A percentile compares a stretch with the other conserved stretches of the same genome.
Conservation (phyloP, 2,113 vertebrate species). For the Melozone crissalis region DNA sequence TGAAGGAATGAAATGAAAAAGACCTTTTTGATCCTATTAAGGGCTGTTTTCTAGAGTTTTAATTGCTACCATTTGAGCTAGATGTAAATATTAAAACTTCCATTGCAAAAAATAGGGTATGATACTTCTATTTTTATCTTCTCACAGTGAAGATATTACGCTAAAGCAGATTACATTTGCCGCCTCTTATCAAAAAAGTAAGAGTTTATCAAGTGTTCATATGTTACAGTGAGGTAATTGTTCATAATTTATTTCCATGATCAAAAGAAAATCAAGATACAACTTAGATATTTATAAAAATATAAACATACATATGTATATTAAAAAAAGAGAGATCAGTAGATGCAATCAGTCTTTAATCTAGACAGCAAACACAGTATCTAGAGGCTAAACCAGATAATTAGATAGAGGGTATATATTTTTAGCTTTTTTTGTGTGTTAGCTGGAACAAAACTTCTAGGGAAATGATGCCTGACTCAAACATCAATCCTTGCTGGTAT, state of each 20-base stretch:
- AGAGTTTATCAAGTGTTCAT: neutral
- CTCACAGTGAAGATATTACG: neutral
- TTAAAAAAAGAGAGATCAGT: neutral
- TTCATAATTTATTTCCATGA: neutral
- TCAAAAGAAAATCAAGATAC: neutral
- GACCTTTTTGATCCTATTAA: neutral
- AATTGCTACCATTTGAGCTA: neutral
- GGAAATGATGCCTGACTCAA: neutral
- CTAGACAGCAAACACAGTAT: neutral
- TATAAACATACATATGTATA: neutral
- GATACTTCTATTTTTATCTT: neutral
- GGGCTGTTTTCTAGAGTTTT: neutral
- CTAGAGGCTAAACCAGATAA: neutral
- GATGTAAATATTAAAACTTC: neutral
- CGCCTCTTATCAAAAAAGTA: neutral
- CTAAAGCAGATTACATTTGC: neutral
- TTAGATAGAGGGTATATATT: neutral
- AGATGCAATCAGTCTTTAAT: neutral
- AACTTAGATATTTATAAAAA: neutral
- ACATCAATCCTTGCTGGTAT: neutral
- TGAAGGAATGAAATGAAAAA: neutral
- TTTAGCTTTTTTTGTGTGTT: neutral
- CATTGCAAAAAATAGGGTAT: neutral
- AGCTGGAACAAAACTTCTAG: neutral
- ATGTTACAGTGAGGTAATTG: neutral